Base-by-base conservation (phyloP, 2,797 vertebrate species). In the Chaunax sp. region DNA sequence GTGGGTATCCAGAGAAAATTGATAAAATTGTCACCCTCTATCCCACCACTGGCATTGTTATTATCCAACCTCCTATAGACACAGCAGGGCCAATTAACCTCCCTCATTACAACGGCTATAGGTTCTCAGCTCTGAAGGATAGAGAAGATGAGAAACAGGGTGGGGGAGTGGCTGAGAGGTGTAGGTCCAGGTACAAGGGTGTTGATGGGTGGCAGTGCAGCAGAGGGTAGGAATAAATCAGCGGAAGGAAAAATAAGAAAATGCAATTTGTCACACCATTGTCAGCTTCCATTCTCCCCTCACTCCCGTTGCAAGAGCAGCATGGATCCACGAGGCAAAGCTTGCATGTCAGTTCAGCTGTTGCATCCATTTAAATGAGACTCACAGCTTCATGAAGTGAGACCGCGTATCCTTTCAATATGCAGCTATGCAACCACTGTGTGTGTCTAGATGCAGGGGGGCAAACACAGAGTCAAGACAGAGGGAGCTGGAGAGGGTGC, bases 231-330 rank as follows among this genome's bases (percentile, higher is more conserved):
- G 75, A 77, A 87, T 80, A 86, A 86, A 88, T 87, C 82, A 85
- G 61, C 16, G 23, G 68, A 84, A 81, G 81, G 69, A 84, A 89
- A 87, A 87, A 88, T 84, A 75, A 74, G 81, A 88, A 88, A 90
- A 87, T 45, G 64, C 58, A 87, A 90, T 90, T 92, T 89, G 85
- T 88, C 78, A 83, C 82, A 71, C 66, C 75, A 69, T 86, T 78
- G 79, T 90, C 63, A 40, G 52, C 72, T 83, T 83, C 75, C 75
- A 59, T 65, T 70, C 65, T 57, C 58, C 54, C 11, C 20, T 37
- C 62, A 44, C 73, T 63, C 58, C 59, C 50, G 51, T 30, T 69
- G 72, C 77, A 69, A 49, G 63, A 47, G 66, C 65, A 71, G 84
- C 74, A 47, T 8, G 72, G 81, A 68, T 74, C 70, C 63, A 58